Evolutionary conservation across 2,888 invertebrate genomes (phyloP), one percentile per base, ranked within the genome.

Genomic region (Hydriomena furcata): DNA sequence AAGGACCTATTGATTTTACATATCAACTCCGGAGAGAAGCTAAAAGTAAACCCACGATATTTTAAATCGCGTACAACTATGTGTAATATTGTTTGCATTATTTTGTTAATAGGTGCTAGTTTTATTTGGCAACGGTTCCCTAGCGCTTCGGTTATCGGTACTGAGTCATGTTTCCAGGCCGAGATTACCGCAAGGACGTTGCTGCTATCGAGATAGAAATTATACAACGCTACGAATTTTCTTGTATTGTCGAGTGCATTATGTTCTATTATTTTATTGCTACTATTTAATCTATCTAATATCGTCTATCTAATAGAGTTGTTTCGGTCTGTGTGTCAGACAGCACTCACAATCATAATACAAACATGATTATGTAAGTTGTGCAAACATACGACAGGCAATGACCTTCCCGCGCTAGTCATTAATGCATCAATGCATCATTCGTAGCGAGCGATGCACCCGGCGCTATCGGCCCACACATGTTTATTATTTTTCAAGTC

Each of bases 381-480:
- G 65, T 74, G 77, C 75, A 75, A 79, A 82, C 80, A 75, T 53
- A 57, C 55, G 62, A 70, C 78, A 82, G 83, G 68, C 87, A 86
- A 74, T 84, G 86, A 86, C 86, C 88, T 86, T 83, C 76, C 51
- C 55, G 47, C 41, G 56, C 73, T 71, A 66, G 61, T 71, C 65
- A 66, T 74, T 79, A 77, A 80, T 75, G 79, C 75, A 79, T 82
- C 82, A 85, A 83, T 85, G 82, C 85, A 82, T 81, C 83, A 82
- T 78, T 79, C 70, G 78, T 60, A 40, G 69, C 68, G 84, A 78
- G 72, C 86, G 76, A 83, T 83, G 86, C 84, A 81, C 88, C 63
- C 79, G 61, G 24, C 64, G 66, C 73, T 84, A 85, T 84, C 85
- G 52, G 80, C 79, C 83, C 84, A 83, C 84, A 84, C 83, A 79